A percentile compares a stretch with the other conserved stretches of the same genome.
Conservation (phyloP, 2,797 vertebrate species). For the Agapornis canus region DNA sequence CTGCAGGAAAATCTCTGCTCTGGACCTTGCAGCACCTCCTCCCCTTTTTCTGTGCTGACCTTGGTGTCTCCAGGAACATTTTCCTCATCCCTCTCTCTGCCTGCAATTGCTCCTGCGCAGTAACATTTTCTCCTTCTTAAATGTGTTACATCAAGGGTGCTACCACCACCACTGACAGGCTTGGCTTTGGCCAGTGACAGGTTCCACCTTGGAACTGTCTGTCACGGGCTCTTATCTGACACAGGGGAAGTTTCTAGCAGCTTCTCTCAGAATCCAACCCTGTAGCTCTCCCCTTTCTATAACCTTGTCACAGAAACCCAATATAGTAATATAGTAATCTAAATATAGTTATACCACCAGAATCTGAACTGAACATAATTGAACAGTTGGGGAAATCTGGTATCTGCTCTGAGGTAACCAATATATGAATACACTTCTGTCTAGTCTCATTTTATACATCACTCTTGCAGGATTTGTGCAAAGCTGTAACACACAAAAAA, state of each 20-base stretch:
- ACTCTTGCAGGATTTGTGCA: neutral
- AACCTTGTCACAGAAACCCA: neutral
- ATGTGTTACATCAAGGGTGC: rapidly evolving
- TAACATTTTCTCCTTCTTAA: neutral
- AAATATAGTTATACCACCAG: neutral
- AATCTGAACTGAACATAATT: neutral
- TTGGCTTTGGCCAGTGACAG: neutral
- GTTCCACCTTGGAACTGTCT: neutral
- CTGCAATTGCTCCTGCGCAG: neutral
- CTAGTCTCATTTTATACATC: neutral
- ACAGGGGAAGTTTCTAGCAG: neutral
- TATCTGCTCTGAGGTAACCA: neutral
- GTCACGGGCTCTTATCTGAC: neutral
- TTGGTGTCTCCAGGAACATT: neutral
- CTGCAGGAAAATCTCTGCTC: rapidly evolving
- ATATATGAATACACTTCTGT: neutral
- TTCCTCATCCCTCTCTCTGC: neutral
- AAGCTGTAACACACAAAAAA: neutral
- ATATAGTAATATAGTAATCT: neutral
- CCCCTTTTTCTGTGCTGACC: neutral
- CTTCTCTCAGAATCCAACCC: neutral
- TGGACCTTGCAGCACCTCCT: rapidly evolving
- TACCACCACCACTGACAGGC: rapidly evolving
- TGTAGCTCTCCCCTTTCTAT: neutral
- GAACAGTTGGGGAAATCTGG: neutral